phyloP scores from a whole-genome alignment of 2,113 vertebrate species.

The Muscicapa adusta region DNA sequence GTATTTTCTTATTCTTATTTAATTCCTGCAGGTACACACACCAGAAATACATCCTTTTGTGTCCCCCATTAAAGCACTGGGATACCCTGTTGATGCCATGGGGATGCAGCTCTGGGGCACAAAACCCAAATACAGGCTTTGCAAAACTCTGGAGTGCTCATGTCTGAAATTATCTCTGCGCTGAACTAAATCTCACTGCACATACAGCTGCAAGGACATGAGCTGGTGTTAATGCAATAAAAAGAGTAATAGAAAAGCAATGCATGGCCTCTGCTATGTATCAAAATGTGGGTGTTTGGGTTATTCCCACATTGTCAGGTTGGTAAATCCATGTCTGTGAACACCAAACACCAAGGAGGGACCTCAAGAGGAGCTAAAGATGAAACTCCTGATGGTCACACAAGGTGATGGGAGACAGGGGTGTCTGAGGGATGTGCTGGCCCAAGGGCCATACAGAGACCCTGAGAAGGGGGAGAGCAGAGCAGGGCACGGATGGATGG shows the following conservation, averaged over 20 bases:
- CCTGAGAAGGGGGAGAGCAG: background rate
- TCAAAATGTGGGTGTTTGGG: background rate
- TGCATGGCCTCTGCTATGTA: accelerated
- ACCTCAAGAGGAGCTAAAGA: background rate
- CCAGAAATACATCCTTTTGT: background rate
- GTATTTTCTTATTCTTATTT: background rate
- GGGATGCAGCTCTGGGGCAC: background rate
- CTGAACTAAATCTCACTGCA: background rate
- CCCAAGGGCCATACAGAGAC: background rate
- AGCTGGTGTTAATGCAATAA: background rate
- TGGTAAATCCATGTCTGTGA: accelerated
- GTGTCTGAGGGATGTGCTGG: background rate
- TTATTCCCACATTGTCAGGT: background rate
- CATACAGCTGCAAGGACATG: background rate
- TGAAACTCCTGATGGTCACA: background rate
- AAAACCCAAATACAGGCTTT: background rate
- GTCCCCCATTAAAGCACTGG: background rate
- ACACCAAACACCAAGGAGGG: background rate
- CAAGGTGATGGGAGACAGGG: background rate
- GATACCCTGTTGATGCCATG: background rate
- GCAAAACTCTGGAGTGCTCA: background rate
- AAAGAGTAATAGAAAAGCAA: background rate
- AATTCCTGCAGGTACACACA: background rate
- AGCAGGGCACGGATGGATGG: background rate
- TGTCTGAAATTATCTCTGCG: background rate